A percentile compares a stretch with the other conserved stretches of the same genome.
These are phyloP conservation scores for Metopia argyrocephala DNA, from an alignment of 2,888 invertebrate species.

Conservation along the genomic window DNA sequence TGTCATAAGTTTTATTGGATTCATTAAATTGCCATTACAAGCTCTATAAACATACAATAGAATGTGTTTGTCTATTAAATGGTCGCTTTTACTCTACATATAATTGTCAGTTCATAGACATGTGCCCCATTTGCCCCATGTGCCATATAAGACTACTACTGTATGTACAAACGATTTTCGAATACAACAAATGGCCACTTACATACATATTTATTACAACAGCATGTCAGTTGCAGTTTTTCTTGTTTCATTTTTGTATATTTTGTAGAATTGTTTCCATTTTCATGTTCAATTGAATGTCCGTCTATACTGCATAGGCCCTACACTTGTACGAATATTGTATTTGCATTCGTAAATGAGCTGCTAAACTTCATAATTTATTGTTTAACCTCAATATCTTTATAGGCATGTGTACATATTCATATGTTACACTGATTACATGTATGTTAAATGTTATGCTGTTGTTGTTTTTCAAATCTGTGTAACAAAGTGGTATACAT, in stretches of 20 bases:
- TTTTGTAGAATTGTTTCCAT: not conserved
- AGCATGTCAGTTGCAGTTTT: conserved; percentile 31
- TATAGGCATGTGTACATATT: not conserved
- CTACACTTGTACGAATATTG: not conserved
- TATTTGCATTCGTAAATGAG: conserved; percentile 50
- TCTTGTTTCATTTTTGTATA: not conserved
- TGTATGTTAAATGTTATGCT: conserved; percentile 3
- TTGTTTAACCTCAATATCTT: conserved; percentile 58
- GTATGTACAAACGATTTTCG: not conserved
- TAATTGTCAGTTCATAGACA: not conserved
- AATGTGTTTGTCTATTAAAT: conserved; percentile 38
- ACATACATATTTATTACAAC: conserved; percentile 27
- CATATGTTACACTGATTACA: conserved; percentile 17
- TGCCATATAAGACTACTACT: too few relatives aligned
- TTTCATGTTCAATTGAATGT: conserved; percentile 27
- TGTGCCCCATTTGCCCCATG: not conserved
- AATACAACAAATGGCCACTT: conserved; percentile 11
- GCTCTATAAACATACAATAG: conserved; percentile 15
- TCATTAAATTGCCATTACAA: not conserved
- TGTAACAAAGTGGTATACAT: too few relatives aligned
- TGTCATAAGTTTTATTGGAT: conserved; percentile 4
- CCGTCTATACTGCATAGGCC: not conserved
- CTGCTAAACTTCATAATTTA: conserved; percentile 59
- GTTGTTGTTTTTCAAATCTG: too few relatives aligned
- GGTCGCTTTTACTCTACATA: conserved; percentile 14